phyloP scores from a whole-genome alignment of 2,797 vertebrate genomes.

The Eleutherodactylus coqui region DNA sequence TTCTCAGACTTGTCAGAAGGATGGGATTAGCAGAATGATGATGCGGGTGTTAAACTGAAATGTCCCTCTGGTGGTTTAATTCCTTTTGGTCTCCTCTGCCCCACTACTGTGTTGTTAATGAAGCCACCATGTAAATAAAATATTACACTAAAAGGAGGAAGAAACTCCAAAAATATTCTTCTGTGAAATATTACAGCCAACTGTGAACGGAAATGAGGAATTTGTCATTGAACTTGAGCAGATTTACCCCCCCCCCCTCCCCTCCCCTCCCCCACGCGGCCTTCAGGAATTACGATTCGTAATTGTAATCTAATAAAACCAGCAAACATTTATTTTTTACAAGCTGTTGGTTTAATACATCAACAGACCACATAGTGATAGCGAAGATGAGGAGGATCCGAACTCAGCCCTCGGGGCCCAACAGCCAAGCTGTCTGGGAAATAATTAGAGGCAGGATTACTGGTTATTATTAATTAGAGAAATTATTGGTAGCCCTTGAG shows the following conservation, averaged over 20 bases:
- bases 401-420: constrained; percentile 32
- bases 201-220: not conserved
- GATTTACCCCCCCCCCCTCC: not conserved
- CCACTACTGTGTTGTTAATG: not conserved
- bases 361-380: constrained; percentile 46
- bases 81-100: not conserved
- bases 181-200: not conserved
- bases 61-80: not conserved
- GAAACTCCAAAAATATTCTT: not conserved
- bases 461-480: constrained; percentile 58
- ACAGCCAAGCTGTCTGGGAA: constrained; percentile 51
- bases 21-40: not conserved
- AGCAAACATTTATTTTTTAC: constrained; percentile 51
- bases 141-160: not conserved
- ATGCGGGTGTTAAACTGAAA: not conserved
- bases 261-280: not conserved
- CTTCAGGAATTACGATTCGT: not conserved
- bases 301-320: constrained; percentile 35
- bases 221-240: constrained; percentile 11
- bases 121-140: not conserved
- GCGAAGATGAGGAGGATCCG: constrained; percentile 33
- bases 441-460: constrained; percentile 51
- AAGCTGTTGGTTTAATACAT: constrained; percentile 49
- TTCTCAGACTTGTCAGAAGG: not conserved
- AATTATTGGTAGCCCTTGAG: constrained; percentile 50